Conservation (phyloP, 2,888 invertebrate genomes). For the Drosophila longiperda region DNA sequence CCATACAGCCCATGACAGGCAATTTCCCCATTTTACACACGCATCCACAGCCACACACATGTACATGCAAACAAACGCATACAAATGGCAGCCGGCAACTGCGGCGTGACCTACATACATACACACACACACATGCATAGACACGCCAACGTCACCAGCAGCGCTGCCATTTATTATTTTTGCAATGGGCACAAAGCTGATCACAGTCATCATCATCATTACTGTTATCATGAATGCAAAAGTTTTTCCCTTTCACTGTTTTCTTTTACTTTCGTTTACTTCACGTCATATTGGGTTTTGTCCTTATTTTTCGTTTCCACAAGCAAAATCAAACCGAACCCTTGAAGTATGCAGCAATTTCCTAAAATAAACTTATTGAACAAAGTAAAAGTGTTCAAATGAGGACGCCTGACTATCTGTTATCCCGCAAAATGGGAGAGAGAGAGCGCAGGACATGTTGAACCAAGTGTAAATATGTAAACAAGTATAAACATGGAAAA, state of each 20-base stretch:
- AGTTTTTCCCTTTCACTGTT: constrained; percentile 18
- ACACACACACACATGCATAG: constrained; percentile 23
- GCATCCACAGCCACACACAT: constrained; percentile 22
- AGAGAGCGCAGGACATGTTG: too few species aligned
- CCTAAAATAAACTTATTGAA: constrained; percentile 71
- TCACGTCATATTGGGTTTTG: constrained; percentile 28
- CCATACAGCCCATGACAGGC: constrained; percentile 60
- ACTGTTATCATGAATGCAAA: constrained; percentile 41
- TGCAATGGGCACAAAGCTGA: constrained; percentile 50
- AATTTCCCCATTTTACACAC: constrained; percentile 55
- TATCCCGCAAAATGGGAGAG: neutral
- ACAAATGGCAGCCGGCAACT: constrained; percentile 50
- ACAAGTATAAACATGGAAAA: too few species aligned
- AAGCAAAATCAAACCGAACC: constrained; percentile 38
- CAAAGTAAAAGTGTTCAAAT: neutral
- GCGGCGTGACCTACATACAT: constrained; percentile 51
- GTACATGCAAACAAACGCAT: constrained; percentile 40
- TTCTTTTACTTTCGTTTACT: constrained; percentile 14
- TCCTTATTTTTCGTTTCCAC: constrained; percentile 27
- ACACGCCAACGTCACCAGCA: constrained; percentile 38
- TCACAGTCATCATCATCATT: constrained; percentile 45
- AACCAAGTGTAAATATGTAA: too few species aligned
- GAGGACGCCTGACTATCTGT: neutral
- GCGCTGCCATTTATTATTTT: constrained; percentile 61
- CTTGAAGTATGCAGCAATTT: constrained; percentile 74